Evolutionary conservation across 2,113 vertebrate species (phyloP).

Genomic region (Phodopus roborovskii): DNA sequence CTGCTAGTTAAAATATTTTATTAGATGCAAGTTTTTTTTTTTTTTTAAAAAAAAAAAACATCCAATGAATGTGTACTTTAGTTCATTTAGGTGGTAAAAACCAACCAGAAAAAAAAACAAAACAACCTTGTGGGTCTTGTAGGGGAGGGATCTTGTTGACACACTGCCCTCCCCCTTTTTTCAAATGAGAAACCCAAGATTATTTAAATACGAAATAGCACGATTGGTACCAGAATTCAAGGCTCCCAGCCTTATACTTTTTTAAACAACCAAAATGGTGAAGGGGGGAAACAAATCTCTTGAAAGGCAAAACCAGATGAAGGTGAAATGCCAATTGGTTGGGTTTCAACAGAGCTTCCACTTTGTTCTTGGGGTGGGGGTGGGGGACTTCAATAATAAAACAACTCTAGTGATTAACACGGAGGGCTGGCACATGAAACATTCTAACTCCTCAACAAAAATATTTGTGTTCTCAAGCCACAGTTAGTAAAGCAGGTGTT

Average conservation of each 20-base stretch:
- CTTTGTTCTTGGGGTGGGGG: conserved; percentile 57
- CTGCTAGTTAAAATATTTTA: background rate
- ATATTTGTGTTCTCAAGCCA: conserved; percentile 50
- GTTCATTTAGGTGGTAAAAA: conserved; percentile 52
- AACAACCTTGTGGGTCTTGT: background rate
- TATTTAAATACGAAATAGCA: background rate
- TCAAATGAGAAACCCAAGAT: conserved; percentile 39
- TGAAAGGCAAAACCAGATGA: conserved; percentile 68
- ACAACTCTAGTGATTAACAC: conserved; percentile 66
- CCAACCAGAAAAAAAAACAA: conserved; percentile 29
- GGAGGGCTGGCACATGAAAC: conserved; percentile 53
- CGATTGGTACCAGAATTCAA: conserved; percentile 32
- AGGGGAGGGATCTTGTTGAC: background rate
- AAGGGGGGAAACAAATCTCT: conserved; percentile 41
- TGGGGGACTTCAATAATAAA: conserved; percentile 68
- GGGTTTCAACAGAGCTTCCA: conserved; percentile 69
- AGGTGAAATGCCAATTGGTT: conserved; percentile 62
- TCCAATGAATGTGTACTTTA: background rate
- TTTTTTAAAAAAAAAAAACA: too few species aligned
- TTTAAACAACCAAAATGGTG: conserved; percentile 54
- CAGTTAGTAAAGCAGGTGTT: conserved; percentile 54
- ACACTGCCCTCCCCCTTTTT: background rate
- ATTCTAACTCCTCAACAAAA: conserved; percentile 67
- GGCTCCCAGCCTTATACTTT: background rate
- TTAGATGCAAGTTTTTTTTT: conserved; percentile 54